phyloP scores from a whole-genome alignment of 2,797 vertebrate genomes.

The Mastacembelus armatus region DNA sequence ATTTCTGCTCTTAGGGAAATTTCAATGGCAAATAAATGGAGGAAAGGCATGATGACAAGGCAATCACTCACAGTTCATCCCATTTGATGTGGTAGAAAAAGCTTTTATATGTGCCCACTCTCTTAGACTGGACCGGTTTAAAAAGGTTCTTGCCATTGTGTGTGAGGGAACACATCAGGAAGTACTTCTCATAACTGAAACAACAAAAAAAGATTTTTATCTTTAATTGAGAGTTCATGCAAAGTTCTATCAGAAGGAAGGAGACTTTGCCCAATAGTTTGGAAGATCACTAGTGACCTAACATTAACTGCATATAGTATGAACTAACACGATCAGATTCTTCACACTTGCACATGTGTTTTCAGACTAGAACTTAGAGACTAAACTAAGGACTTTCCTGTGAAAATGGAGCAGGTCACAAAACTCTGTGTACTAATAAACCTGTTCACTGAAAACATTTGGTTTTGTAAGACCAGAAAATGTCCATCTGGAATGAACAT shows the following conservation, averaged over 20 bases:
- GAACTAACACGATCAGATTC: too few relatives aligned
- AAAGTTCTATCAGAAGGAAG: background rate
- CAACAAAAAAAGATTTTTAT: background rate
- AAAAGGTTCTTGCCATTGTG: conserved; percentile 96
- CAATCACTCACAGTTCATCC: conserved; percentile 94
- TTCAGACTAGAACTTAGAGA: too few relatives aligned
- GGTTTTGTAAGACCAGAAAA: background rate
- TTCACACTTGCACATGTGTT: too few relatives aligned
- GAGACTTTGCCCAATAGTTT: too few relatives aligned
- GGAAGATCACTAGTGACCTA: too few relatives aligned
- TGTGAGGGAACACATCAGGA: conserved; percentile 92
- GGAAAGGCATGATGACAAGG: background rate
- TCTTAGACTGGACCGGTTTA: conserved; percentile 96
- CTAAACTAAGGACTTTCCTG: too few relatives aligned
- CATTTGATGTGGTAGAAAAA: conserved; percentile 99
- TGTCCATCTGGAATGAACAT: background rate
- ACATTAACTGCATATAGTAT: too few relatives aligned
- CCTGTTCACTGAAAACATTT: background rate
- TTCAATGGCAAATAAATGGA: background rate
- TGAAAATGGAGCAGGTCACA: too few relatives aligned
- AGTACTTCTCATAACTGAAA: conserved; percentile 97
- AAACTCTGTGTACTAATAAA: background rate
- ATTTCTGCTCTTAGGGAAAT: background rate
- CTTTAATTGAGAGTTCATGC: background rate
- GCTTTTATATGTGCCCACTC: conserved; percentile 95